Conservation (phyloP, 2,113 vertebrate genomes). For the Patagioenas fasciata region DNA sequence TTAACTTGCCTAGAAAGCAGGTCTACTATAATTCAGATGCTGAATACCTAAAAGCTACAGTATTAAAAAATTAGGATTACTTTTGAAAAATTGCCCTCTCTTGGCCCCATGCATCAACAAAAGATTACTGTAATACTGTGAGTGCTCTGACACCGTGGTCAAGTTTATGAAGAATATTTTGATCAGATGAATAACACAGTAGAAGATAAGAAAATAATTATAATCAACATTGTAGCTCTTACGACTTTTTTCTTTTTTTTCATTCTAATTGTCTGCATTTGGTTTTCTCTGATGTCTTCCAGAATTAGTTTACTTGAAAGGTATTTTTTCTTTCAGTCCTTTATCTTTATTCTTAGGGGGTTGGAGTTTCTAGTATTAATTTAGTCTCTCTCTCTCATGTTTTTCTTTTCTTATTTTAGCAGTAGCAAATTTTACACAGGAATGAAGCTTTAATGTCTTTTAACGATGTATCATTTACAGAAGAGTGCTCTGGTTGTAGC, state of each 20-base stretch:
- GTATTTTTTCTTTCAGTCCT: neutral
- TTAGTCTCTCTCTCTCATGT: slow-evolving; percentile 5
- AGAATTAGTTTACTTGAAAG: neutral
- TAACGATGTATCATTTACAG: slow-evolving; percentile 38
- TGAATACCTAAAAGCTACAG: neutral
- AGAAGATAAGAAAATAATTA: neutral
- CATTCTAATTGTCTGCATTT: neutral
- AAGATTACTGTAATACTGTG: neutral
- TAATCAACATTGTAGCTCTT: neutral
- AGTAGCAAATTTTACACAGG: slow-evolving; percentile 42
- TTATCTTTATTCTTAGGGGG: neutral
- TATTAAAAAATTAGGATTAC: neutral
- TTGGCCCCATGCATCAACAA: neutral
- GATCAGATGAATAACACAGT: neutral
- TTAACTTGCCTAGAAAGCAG: neutral
- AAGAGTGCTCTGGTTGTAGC: slow-evolving; percentile 41
- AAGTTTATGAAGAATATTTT: neutral
- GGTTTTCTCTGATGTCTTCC: neutral
- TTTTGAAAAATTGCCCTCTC: neutral
- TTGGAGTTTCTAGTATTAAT: slow-evolving; percentile 28
- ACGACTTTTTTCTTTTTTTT: too few species aligned
- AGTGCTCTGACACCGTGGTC: neutral
- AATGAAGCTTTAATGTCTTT: slow-evolving; percentile 50
- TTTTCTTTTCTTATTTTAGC: slow-evolving; percentile 39
- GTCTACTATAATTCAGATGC: neutral